Evolutionary conservation across 64 coral and sea anemone genomes (phyloP).

Genomic region (Pocillopora verrucosa): DNA sequence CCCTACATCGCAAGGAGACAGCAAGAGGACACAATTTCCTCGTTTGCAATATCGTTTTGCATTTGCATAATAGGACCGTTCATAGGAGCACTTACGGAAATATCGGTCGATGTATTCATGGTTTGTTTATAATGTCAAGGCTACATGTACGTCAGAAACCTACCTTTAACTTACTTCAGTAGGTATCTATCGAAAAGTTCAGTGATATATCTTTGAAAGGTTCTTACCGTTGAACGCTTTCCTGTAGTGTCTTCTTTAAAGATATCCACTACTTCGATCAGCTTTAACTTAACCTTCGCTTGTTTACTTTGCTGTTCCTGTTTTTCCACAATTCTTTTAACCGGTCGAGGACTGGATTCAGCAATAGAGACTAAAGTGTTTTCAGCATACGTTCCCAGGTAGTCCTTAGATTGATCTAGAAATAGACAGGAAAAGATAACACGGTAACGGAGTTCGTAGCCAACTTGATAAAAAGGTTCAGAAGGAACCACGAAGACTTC

Average conservation of each 20-base stretch:
- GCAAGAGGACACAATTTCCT: not conserved
- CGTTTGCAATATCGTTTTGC: too few relatives aligned
- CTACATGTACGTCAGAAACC: too few relatives aligned
- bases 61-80: too few relatives aligned
- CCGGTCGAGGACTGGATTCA: not conserved
- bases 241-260: not conserved
- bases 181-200: too few relatives aligned
- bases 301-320: not conserved
- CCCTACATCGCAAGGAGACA: constrained; percentile 9
- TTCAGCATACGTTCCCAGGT: not conserved
- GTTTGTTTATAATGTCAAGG: too few relatives aligned
- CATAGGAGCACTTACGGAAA: too few relatives aligned
- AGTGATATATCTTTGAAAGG: not conserved
- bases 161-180: too few relatives aligned
- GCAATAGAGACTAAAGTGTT: not conserved
- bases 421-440: not conserved
- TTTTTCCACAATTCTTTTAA: not conserved
- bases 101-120: too few relatives aligned
- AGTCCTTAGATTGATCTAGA: not conserved
- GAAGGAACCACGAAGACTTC: not conserved
- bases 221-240: constrained; percentile 7
- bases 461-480: not conserved
- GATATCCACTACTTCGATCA: constrained; percentile 6
- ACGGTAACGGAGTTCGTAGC: not conserved
- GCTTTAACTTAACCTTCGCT: not conserved